Evolutionary conservation across 2,797 vertebrate genomes (phyloP), one percentile per base, ranked within the genome.

Genomic region (Peromyscus nudipes): DNA sequence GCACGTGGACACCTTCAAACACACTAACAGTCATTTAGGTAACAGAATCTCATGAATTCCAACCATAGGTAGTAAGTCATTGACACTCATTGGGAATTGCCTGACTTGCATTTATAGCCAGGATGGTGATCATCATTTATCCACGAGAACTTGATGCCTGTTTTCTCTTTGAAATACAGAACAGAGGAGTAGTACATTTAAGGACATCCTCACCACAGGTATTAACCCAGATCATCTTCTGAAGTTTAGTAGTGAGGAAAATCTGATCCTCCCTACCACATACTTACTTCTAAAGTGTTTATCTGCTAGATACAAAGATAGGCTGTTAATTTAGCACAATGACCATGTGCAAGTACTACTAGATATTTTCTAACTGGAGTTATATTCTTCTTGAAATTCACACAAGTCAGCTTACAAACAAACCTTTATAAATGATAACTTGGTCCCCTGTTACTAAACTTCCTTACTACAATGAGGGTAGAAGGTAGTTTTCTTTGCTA

Each of bases 331-430:
- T 95, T 81, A 29, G 29, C 34, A 81, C 82, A 86, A n/a, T 49
- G 21, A 11, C 23, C 6, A 84, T 27, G 19, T 17, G 88, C 12
- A 80, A 83, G 34, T 73, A 46, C 31, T 83, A 14, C 23, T 86
- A 31, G 11, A 17, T 96, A 65, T 85, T 93, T 93, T 92, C 49
- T 79, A 81, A 86, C 10, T 80, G 49, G 76, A 93, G 55, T 6
- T 80, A 6, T 84, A 23, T 60, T 91, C n/a, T 93, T 65, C 69
- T 43, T 95, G 75, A 96, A 93, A 52, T 71, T 94, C 37, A 84
- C 60, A 10, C 43, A 91, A 92, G 76, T 91, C 83, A 60, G 13
- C 12, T 82, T 71, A 69, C 62, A 21, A 19, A 94, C 49, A 71
- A 86, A 52, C 40, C n/a, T 92, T 16, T 43, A 55, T 12, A 90